Conservation (phyloP, 2,113 vertebrate genomes). For the Perccottus glenii region DNA sequence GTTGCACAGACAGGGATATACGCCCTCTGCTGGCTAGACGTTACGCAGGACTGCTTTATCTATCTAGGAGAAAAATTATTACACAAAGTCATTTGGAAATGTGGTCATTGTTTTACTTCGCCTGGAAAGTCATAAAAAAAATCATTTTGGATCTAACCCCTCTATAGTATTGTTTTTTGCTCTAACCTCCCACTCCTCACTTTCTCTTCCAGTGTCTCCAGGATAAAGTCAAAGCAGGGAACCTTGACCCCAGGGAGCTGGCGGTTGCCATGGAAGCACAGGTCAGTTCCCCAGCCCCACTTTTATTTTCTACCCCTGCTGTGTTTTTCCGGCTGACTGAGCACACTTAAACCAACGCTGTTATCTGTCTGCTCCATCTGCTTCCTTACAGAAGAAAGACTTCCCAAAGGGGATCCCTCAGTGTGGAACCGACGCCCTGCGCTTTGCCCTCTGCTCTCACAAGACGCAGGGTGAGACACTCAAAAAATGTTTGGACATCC, state of each 20-base stretch:
- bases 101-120: no score
- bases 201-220: slow-evolving; percentile 74
- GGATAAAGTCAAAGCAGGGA: slow-evolving; percentile 83
- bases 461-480: slow-evolving; percentile 83
- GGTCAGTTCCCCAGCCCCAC: slow-evolving; percentile 69
- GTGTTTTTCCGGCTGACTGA: slow-evolving; percentile 7
- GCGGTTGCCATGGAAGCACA: slow-evolving; percentile 86
- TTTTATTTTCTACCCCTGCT: neutral
- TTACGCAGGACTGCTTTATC: no score
- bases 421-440: slow-evolving; percentile 89
- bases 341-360: slow-evolving; percentile 12
- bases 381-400: slow-evolving; percentile 81
- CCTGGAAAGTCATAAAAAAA: no score
- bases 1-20: no score
- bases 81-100: no score
- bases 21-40: no score
- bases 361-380: slow-evolving; percentile 22
- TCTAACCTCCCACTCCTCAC: neutral
- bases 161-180: no score
- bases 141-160: no score
- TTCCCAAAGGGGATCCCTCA: slow-evolving; percentile 88
- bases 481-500: neutral
- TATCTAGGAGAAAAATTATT: no score
- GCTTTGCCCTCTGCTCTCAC: slow-evolving; percentile 90
- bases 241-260: slow-evolving; percentile 84